Evolutionary conservation across 2,797 vertebrate species (phyloP).

Genomic region (Vireo griseus): DNA sequence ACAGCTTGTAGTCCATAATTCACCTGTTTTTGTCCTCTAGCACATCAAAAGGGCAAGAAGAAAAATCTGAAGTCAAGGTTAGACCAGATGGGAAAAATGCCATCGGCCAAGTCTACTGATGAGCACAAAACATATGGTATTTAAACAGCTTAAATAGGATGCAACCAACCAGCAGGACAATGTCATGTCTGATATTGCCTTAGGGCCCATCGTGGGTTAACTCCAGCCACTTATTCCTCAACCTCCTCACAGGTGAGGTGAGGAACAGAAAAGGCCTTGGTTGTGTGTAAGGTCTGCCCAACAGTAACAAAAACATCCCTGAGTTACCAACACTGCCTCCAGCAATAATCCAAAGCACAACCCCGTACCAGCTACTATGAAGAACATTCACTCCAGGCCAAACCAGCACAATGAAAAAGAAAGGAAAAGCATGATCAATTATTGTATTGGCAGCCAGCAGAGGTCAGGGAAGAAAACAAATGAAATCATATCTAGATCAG

Average conservation of each 20-base stretch:
- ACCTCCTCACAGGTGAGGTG: background rate
- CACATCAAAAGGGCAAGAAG: background rate
- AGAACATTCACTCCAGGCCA: background rate
- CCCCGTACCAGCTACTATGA: background rate
- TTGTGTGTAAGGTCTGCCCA: background rate
- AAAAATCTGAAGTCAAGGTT: background rate
- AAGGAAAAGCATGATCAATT: background rate
- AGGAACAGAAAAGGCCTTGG: background rate
- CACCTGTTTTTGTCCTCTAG: background rate
- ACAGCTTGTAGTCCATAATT: background rate
- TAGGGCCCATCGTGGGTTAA: background rate
- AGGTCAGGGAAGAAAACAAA: constrained; percentile 11
- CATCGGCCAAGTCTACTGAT: background rate
- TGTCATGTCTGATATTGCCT: background rate
- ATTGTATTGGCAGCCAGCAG: background rate
- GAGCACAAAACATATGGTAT: background rate
- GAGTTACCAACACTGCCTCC: background rate
- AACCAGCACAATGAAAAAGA: background rate
- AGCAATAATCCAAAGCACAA: background rate
- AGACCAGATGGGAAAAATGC: background rate
- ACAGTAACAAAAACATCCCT: background rate
- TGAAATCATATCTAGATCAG: background rate
- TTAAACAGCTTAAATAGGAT: background rate
- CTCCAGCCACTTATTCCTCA: background rate
- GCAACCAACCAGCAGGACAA: background rate